Base-by-base conservation (phyloP, 2,888 invertebrate genomes). In the Plagiodera versicolora region DNA sequence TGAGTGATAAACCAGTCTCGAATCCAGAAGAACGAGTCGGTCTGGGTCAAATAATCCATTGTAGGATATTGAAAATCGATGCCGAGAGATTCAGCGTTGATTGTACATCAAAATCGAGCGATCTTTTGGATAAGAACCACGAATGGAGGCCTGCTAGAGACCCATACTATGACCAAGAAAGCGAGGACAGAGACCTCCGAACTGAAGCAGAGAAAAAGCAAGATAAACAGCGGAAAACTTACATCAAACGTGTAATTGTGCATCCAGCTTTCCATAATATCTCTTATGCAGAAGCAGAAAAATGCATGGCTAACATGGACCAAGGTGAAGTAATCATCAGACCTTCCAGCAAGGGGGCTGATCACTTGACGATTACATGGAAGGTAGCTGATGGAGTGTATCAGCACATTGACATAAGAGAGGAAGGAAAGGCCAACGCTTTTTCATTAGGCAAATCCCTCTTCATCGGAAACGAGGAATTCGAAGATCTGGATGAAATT, bases 401-500 rank as follows among this genome's bases (percentile, higher is more conserved):
- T 76, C 97, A 98, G 77, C 98, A 99, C 77, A 95, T 99, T 61
- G 98, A 98, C 77, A 90, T 99, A 0, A 85, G 90, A 50, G 99
- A 99, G 80, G 93, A 96, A 76, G 95, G 95, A 11, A 99, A 99
- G 82, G 92, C 94, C 75, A 98, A 98, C 77, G 91, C 93, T 0
- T 99, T 98, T 78, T 95, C 96, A 57, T 82, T 99, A 68, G 98
- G 98, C 54, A 87, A 88, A 73, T 87, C 87, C 4, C 83, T 98
- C 10, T 91, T 90, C 88, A 98, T 98, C 71, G 90, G 89, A 32
- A 89, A 86, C 63, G 94, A 97, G 73, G 96, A 97, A 75, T 99
- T 95, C 80, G 99, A 99, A 82, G 99, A 99, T 81, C 83, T 99
- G 30, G 99, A 99, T 80, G 99, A 99, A 88, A 99, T 99, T 62